Conservation (phyloP, 35 echinoderm and acorn worm genomes). For the Strongylocentrotus purpuratus region DNA sequence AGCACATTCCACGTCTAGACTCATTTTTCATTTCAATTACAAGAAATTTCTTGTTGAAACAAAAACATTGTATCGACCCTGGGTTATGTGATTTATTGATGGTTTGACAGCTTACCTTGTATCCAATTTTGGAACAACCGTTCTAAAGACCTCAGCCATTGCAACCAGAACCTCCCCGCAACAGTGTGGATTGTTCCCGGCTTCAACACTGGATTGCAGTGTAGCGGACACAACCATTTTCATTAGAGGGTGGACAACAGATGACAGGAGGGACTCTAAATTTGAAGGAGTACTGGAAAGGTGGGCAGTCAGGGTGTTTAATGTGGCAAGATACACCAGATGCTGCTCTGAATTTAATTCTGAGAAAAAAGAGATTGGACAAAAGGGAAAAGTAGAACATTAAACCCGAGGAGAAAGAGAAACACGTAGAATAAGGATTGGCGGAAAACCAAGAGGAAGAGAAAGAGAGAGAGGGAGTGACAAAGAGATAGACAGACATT, state of each 20-base stretch:
- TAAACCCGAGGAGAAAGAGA: not conserved
- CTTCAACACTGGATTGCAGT: not conserved
- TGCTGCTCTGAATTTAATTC: constrained; percentile 14
- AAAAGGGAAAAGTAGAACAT: not conserved
- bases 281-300: constrained; percentile 15
- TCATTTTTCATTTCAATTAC: not conserved
- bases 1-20: no score
- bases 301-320: not conserved
- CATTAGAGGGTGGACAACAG: constrained; percentile 36
- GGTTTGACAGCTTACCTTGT: constrained; percentile 10
- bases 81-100: no score
- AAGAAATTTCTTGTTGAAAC: not conserved
- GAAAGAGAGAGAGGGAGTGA: not conserved
- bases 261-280: not conserved
- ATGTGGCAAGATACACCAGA: not conserved
- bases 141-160: constrained; percentile 5
- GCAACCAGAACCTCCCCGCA: constrained; percentile 53
- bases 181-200: constrained; percentile 33
- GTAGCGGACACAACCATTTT: constrained; percentile 42
- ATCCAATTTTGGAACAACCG: constrained; percentile 48
- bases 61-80: no score
- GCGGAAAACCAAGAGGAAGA: no score
- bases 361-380: not conserved
- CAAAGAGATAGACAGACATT: not conserved
- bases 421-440: no score